A percentile compares a stretch with the other conserved stretches of the same genome.
These are phyloP conservation scores for Hydrochoerus hydrochaeris DNA, from an alignment of 2,113 vertebrate species.

Conservation along the genomic window DNA sequence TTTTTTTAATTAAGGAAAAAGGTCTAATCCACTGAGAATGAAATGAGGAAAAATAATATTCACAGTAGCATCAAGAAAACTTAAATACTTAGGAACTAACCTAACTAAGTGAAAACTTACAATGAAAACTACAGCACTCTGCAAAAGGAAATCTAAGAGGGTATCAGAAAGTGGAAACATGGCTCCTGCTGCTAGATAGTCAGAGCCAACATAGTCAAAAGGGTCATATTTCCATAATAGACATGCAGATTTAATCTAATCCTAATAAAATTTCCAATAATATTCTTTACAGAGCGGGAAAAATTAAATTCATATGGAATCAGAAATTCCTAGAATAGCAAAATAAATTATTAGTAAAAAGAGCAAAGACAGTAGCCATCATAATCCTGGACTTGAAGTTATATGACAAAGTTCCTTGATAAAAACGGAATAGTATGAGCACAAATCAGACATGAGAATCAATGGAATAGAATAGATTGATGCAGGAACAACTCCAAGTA, in stretches of 20 bases:
- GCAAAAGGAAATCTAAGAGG: not conserved
- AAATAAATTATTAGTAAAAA: not conserved
- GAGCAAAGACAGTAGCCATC: not conserved
- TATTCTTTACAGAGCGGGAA: not conserved
- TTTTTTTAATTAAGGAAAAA: not conserved
- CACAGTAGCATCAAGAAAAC: not conserved
- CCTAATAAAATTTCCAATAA: not conserved
- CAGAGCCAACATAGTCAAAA: not conserved
- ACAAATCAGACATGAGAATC: not conserved
- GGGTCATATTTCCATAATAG: not conserved
- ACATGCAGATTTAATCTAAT: not conserved
- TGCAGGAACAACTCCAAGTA: not conserved
- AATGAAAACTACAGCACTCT: not conserved
- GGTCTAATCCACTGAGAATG: not conserved
- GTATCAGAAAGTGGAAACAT: not conserved
- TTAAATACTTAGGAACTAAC: not conserved
- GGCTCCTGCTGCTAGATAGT: not conserved
- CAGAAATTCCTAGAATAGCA: not conserved
- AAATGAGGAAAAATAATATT: not conserved
- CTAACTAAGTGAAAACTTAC: not conserved
- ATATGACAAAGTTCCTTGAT: not conserved
- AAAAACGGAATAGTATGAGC: not conserved
- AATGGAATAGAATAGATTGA: not conserved
- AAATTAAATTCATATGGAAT: not conserved
- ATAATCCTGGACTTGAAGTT: not conserved